A percentile compares a stretch with the other conserved stretches of the same genome.
phyloP scores from a whole-genome alignment of 2,888 invertebrate species.

The Andrena chrysosceles region DNA sequence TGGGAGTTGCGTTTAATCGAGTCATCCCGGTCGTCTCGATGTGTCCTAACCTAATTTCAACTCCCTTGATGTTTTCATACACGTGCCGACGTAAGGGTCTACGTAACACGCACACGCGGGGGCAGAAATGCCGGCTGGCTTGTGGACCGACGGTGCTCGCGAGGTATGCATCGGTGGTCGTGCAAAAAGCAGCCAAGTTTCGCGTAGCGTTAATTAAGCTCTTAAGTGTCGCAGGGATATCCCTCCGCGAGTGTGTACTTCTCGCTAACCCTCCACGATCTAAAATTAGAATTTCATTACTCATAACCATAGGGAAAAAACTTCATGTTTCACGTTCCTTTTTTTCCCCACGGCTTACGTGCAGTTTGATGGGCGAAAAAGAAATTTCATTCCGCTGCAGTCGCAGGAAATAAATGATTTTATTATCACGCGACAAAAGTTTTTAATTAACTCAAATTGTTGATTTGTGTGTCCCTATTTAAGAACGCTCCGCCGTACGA shows the following conservation, averaged over 20 bases:
- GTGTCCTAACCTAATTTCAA: constrained; percentile 77
- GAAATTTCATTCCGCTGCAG: constrained; percentile 30
- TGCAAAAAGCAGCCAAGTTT: constrained; percentile 68
- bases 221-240: constrained; percentile 63
- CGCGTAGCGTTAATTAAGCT: constrained; percentile 70
- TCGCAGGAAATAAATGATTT: constrained; percentile 24
- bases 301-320: constrained; percentile 38
- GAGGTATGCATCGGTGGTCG: constrained; percentile 58
- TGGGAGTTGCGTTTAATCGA: constrained; percentile 80
- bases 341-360: background rate
- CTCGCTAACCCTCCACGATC: constrained; percentile 44
- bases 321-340: constrained; percentile 40
- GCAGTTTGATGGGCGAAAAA: background rate
- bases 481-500: constrained; percentile 24
- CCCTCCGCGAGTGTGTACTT: constrained; percentile 45
- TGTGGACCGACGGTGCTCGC: constrained; percentile 35
- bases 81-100: constrained; percentile 49
- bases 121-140: constrained; percentile 36
- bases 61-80: constrained; percentile 66
- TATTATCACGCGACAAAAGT: background rate
- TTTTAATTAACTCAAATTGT: constrained; percentile 32
- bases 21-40: constrained; percentile 71
- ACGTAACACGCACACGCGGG: constrained; percentile 37
- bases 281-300: constrained; percentile 64
- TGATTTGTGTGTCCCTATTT: background rate